Percentiles rank a stretch among this genome's conserved stretches.
Evolutionary conservation across 2,113 vertebrate genomes (phyloP).

Genomic region (Piprites chloris): DNA sequence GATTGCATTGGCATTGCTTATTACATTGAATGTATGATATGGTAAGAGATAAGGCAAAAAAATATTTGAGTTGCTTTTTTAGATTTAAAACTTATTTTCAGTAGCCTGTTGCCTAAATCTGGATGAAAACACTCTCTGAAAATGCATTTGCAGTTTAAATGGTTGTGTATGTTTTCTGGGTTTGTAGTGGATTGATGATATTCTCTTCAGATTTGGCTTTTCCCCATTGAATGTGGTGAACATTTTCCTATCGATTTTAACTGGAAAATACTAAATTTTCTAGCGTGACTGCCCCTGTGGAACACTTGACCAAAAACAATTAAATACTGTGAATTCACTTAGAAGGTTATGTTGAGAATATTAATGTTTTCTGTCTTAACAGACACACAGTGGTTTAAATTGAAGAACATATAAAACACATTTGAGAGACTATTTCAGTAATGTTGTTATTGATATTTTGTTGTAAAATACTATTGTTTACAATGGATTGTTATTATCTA

Average conservation of each 20-base stretch:
- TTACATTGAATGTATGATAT: neutral
- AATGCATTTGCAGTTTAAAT: neutral
- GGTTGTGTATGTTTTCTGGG: neutral
- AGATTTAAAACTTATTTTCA: neutral
- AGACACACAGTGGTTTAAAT: neutral
- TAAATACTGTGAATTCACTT: neutral
- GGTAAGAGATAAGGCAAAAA: neutral
- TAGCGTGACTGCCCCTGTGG: neutral
- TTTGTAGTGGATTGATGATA: neutral
- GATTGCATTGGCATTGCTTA: neutral
- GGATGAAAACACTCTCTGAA: neutral
- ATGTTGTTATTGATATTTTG: neutral
- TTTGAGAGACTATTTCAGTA: neutral
- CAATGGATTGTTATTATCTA: neutral
- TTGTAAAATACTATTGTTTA: neutral
- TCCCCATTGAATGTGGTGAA: neutral
- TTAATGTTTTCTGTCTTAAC: neutral
- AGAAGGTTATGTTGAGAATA: neutral
- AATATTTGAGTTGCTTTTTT: neutral
- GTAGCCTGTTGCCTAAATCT: neutral
- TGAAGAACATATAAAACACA: neutral
- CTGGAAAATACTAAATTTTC: neutral
- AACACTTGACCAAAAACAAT: neutral
- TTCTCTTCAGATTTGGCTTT: neutral
- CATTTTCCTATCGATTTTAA: neutral